Evolutionary conservation across 1,140 invertebrate genomes (phyloP).

Genomic region (Pectinophora gossypiella): DNA sequence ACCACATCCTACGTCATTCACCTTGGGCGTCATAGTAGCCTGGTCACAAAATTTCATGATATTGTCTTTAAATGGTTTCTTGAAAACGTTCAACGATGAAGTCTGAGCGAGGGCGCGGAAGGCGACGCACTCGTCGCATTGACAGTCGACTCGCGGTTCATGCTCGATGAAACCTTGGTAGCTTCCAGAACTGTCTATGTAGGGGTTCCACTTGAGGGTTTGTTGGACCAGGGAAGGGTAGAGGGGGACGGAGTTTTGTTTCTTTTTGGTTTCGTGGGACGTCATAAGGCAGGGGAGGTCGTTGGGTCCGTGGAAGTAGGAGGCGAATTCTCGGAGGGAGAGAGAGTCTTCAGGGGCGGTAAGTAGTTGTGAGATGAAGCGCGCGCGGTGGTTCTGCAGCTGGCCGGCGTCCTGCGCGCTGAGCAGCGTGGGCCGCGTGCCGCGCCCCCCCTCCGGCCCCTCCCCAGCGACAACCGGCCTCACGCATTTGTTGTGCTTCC

Average conservation of each 20-base stretch:
- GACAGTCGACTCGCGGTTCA: background rate
- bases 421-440: background rate
- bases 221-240: background rate
- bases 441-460: background rate
- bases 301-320: background rate
- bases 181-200: too few relatives aligned
- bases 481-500: too few relatives aligned
- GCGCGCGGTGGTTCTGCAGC: background rate
- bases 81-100: too few relatives aligned
- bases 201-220: background rate
- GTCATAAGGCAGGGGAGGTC: background rate
- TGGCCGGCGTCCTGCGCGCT: background rate
- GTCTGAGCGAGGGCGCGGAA: background rate
- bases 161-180: too few relatives aligned
- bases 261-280: background rate
- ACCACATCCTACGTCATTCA: conserved; percentile 31
- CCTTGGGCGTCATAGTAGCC: conserved; percentile 42
- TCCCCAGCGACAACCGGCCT: too few relatives aligned
- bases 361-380: background rate
- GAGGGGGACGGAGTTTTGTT: background rate
- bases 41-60: conserved; percentile 41
- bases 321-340: background rate
- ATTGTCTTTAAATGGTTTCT: conserved; percentile 29
- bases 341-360: background rate
- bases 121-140: background rate